phyloP scores from a whole-genome alignment of 1,140 invertebrate species.

The Zophobas atratus region DNA sequence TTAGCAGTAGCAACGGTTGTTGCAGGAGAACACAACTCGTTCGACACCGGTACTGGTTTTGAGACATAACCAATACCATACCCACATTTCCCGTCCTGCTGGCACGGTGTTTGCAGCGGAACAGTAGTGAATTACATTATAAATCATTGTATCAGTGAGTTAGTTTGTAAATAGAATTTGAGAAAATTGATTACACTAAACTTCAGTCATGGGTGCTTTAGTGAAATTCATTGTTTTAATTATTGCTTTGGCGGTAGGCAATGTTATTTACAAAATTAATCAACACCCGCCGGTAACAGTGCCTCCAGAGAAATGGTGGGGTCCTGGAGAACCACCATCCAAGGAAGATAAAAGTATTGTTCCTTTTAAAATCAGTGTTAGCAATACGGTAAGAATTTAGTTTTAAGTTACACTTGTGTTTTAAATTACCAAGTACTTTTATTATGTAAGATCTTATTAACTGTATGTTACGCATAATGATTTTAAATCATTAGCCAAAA shows the following conservation, averaged over 20 bases:
- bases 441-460: too few relatives aligned
- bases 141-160: neutral
- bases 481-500: too few relatives aligned
- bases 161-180: neutral
- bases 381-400: conserved; percentile 60
- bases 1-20: neutral
- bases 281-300: neutral
- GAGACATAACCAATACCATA: too few relatives aligned
- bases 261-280: neutral
- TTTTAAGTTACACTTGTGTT: neutral
- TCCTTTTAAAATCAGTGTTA: conserved; percentile 51
- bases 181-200: too few relatives aligned
- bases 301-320: neutral
- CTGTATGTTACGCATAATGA: too few relatives aligned
- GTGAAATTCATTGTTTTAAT: neutral
- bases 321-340: neutral
- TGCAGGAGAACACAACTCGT: too few relatives aligned
- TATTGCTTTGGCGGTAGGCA: neutral
- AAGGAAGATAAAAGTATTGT: neutral
- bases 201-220: neutral
- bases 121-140: too few relatives aligned
- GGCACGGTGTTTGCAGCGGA: too few relatives aligned
- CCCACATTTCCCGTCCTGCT: too few relatives aligned
- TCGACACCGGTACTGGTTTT: too few relatives aligned
- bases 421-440: neutral